A percentile compares a stretch with the other conserved stretches of the same genome.
phyloP scores from a whole-genome alignment of 2,888 invertebrate genomes.

The Drosophila villosipedis region DNA sequence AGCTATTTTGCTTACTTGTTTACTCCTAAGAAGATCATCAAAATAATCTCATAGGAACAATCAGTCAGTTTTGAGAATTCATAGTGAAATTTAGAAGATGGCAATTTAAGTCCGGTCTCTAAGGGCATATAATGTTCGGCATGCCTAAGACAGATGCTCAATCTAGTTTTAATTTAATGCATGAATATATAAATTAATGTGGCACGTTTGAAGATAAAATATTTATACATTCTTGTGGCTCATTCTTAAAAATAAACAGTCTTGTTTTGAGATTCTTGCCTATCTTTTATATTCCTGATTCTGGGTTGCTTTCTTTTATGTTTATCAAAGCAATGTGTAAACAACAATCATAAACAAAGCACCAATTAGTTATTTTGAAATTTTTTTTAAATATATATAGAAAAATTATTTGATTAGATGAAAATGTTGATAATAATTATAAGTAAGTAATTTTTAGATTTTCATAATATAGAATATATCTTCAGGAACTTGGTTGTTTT shows the following conservation, averaged over 20 bases:
- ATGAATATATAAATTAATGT: neutral
- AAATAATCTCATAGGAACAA: neutral
- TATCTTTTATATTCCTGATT: neutral
- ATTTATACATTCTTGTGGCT: neutral
- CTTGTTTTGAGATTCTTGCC: neutral
- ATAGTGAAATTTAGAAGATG: neutral
- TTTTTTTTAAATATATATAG: too few species aligned
- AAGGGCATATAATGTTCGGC: neutral
- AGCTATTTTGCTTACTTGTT: neutral
- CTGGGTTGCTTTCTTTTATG: neutral
- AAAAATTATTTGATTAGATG: neutral
- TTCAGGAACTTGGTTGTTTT: neutral
- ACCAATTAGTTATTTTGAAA: neutral
- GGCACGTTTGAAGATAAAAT: neutral
- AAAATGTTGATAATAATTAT: neutral
- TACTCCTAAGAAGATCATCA: accelerated
- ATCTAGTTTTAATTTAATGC: neutral
- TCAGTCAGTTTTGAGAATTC: neutral
- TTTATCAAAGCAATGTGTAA: neutral
- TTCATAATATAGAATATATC: too few species aligned
- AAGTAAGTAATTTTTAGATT: neutral
- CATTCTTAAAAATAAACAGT: neutral
- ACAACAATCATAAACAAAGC: neutral
- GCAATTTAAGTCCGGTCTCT: neutral
- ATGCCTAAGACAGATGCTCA: neutral